A percentile compares a stretch with the other conserved stretches of the same genome.
Conservation (phyloP, 2,888 invertebrate genomes). For the Cybosia mesomella region DNA sequence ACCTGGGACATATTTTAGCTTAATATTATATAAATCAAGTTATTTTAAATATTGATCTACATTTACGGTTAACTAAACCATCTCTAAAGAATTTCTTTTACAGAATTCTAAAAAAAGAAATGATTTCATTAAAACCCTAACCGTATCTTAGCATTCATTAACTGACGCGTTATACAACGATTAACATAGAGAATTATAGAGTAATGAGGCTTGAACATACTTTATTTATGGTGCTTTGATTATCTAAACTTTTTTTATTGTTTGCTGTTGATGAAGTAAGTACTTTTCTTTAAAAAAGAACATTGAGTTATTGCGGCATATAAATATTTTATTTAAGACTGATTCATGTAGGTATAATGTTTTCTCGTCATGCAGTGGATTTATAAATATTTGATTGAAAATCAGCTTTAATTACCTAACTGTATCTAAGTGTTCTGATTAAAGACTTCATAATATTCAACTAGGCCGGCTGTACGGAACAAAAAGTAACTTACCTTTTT, state of each 20-base stretch:
- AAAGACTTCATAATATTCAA: not conserved
- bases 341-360: not conserved
- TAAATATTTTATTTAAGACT: not conserved
- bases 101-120: conserved; percentile 41
- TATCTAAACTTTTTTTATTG: conserved; percentile 42
- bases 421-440: not conserved
- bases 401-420: not conserved
- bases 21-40: not conserved
- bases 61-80: not conserved
- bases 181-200: conserved; percentile 68
- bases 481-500: not conserved
- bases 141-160: conserved; percentile 38
- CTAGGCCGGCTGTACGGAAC: not conserved
- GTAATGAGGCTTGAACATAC: conserved; percentile 63
- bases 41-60: not conserved
- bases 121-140: conserved; percentile 26
- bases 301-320: conserved; percentile 6
- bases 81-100: conserved; percentile 4
- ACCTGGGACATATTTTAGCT: too few species aligned
- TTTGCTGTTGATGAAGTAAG: conserved; percentile 35
- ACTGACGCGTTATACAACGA: conserved; percentile 48
- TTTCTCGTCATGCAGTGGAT: not conserved
- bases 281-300: conserved; percentile 11
- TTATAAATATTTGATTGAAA: not conserved
- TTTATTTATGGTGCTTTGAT: conserved; percentile 65